Evolutionary conservation across 2,797 vertebrate species (phyloP).

Genomic region (Tympanoctomys barrerae): DNA sequence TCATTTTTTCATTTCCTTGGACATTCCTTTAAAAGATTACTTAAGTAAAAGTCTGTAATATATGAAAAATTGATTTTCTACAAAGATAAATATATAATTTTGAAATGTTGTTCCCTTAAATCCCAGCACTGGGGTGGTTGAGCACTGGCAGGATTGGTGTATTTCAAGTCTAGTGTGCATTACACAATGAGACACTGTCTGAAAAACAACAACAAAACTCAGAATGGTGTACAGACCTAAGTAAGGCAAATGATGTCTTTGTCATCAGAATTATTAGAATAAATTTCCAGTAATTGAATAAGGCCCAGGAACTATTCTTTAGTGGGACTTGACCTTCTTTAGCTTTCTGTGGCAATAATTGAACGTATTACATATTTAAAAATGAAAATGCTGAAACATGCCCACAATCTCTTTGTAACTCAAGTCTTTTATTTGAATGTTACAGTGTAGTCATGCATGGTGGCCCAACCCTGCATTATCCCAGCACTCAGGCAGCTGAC

Average conservation of each 20-base stretch:
- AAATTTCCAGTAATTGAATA: neutral
- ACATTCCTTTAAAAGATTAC: neutral
- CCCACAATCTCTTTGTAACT: neutral
- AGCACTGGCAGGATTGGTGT: too few species aligned
- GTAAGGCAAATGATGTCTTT: neutral
- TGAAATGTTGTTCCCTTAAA: neutral
- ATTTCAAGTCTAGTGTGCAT: too few species aligned
- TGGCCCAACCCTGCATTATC: too few species aligned
- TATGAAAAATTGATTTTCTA: neutral
- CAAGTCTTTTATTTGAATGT: neutral
- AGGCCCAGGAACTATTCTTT: neutral
- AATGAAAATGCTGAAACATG: neutral
- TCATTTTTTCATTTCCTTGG: neutral
- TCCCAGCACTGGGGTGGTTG: too few species aligned
- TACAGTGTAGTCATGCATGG: too few species aligned
- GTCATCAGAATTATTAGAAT: neutral
- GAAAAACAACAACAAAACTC: too few species aligned
- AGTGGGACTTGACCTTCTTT: neutral
- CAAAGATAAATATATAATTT: neutral
- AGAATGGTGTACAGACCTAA: neutral
- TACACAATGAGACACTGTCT: too few species aligned
- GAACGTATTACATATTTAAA: neutral
- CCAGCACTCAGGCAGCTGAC: too few species aligned
- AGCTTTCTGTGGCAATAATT: neutral
- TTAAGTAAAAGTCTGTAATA: neutral